Evolutionary conservation across 2,888 invertebrate genomes (phyloP).

Genomic region (Cryptophagus acutangulus): DNA sequence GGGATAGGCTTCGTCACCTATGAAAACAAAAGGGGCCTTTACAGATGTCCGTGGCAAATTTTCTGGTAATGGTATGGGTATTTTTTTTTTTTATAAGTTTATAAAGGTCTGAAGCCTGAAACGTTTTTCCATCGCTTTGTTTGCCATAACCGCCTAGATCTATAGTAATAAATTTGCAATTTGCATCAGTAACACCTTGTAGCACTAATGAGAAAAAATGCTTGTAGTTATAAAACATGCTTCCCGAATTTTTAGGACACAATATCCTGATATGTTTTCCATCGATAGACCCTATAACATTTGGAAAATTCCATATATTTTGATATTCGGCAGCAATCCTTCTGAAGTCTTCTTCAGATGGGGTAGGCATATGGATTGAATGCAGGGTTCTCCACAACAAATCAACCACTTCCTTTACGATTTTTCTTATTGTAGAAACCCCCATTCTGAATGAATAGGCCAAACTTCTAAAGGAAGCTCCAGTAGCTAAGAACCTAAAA

Average conservation of each 20-base stretch:
- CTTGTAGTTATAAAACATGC: slow-evolving; percentile 20
- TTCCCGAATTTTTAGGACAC: slow-evolving; percentile 14
- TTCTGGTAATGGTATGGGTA: neutral
- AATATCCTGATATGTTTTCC: slow-evolving; percentile 14
- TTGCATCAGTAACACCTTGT: slow-evolving; percentile 16
- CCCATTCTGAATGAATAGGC: slow-evolving; percentile 18
- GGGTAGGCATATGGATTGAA: slow-evolving; percentile 15
- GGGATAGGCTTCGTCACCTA: neutral
- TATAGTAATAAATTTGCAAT: slow-evolving; percentile 16
- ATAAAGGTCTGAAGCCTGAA: slow-evolving; percentile 18
- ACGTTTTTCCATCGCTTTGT: slow-evolving; percentile 25
- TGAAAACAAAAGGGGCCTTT: neutral
- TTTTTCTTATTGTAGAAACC: slow-evolving; percentile 14
- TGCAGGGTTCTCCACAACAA: slow-evolving; percentile 15
- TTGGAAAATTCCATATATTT: slow-evolving; percentile 14
- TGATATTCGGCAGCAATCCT: slow-evolving; percentile 9
- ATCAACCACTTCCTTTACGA: slow-evolving; percentile 15
- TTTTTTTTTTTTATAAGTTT: slow-evolving; percentile 7
- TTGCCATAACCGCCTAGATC: slow-evolving; percentile 22
- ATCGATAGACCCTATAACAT: slow-evolving; percentile 11
- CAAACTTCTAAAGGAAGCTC: slow-evolving; percentile 18
- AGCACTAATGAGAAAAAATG: slow-evolving; percentile 18
- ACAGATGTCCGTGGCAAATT: no score
- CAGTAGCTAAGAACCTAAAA: slow-evolving; percentile 12
- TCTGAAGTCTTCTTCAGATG: slow-evolving; percentile 9